Conservation (phyloP, 1,140 invertebrate species). For the Euura saliciscinereae region DNA sequence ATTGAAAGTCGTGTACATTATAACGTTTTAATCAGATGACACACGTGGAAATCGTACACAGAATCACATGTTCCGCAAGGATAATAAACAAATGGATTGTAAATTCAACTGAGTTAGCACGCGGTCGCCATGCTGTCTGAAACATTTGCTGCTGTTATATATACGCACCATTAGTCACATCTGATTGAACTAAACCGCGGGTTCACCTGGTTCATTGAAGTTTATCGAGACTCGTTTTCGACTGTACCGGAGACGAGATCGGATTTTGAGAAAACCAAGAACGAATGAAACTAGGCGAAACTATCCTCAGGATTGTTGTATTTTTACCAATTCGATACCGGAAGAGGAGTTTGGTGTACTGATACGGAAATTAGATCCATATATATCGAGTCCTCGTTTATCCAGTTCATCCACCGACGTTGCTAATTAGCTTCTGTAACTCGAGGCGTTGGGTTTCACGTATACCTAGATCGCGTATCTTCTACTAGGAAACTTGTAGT, state of each 20-base stretch:
- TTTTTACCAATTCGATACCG: too few relatives aligned
- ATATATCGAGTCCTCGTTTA: too few relatives aligned
- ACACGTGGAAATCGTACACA: too few relatives aligned
- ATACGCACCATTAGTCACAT: not conserved
- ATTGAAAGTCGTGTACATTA: too few relatives aligned
- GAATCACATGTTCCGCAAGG: not conserved
- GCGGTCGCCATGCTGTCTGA: not conserved
- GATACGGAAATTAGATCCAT: too few relatives aligned
- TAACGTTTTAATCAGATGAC: too few relatives aligned
- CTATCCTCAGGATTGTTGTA: too few relatives aligned
- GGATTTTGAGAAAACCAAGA: too few relatives aligned
- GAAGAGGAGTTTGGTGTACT: too few relatives aligned
- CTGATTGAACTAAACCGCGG: not conserved
- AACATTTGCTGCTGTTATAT: not conserved
- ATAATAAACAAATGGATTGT: conserved; percentile 5
- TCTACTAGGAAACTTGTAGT: not conserved
- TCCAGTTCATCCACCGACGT: not conserved
- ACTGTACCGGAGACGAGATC: too few relatives aligned
- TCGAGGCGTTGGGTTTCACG: not conserved
- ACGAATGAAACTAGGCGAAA: too few relatives aligned
- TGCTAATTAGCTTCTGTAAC: not conserved
- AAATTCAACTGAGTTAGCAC: not conserved
- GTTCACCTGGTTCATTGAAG: not conserved
- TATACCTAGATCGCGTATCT: not conserved
- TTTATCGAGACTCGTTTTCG: not conserved